Base-by-base conservation (phyloP, 1,140 invertebrate genomes). In the Meloidogyne floridensis region DNA sequence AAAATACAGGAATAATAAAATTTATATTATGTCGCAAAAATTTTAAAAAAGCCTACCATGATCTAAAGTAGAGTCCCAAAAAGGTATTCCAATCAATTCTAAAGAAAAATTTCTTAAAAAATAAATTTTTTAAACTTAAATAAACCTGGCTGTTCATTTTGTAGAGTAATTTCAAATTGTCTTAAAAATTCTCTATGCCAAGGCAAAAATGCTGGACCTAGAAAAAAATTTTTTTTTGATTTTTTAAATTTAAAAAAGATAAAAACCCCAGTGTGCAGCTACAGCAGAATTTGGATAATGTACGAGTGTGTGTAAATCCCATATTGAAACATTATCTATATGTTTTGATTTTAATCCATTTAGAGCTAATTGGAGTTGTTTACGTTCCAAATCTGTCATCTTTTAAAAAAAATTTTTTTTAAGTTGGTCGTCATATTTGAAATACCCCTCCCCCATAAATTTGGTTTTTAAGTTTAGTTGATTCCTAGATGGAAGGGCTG, bases 31-130 rank as follows among this genome's bases (percentile, higher is more conserved):
- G 2, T 9, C 6, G 69, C 75, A 8, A 13, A 7, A 59, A 77
- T n/a, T 6, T 8, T 10, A 13, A 75, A 42, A 71, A 84, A 10
- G 47, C 75, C 13, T 43, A 84, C 86, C 87, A 77, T 90, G 75
- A 80, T 90, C 89, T 4, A 90, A 72, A 53, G 90, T 90, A n/a
- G 89, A 90, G 78, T 90, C 89, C 90, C 90, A 90, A 81, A 88
- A 90, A 13, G 90, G 89, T 32, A 79, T 79, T 69, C 77, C 77
- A 51, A 79, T 56, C n/a, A 79, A 70, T 47, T 43, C 65, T 79
- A 1, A 43, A 20, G 18, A 71, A 13, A 7, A 15, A 43, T n/a
- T n/a, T 5, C 7, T 69, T 10, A 18, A 47, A 20, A 78, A 78
- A 18, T 2, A 13, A 47, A 51, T 7, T 3, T 4, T 32, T 32